Evolutionary conservation across 2,113 vertebrate genomes (phyloP), one percentile per base, ranked within the genome.

Genomic region (Lutjanus erythropterus): DNA sequence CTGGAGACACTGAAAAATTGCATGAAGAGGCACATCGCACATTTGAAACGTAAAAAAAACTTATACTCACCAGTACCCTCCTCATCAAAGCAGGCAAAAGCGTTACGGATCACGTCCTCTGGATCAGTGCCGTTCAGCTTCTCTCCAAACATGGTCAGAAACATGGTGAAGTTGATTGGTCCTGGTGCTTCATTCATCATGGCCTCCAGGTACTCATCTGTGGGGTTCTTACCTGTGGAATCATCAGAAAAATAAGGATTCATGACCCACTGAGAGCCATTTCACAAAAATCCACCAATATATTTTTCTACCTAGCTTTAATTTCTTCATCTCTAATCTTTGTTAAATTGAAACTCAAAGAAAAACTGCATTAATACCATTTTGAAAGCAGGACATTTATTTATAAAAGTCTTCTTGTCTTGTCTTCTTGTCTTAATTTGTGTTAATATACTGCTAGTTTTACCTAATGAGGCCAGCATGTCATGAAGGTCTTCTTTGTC

Each of bases 121-220:
- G 95, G 94, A 58, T 95, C 94, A 6, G 93, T 97, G 59, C 94
- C 94, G 25, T 95, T 97, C 39, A 96, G 76, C 91, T 98, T 98
- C 85, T 98, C 97, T n/a, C 97, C 97, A 81, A 99, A 98, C 97
- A 98, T 99, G 7, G 97, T 99, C 65, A 99, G 96, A 65, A 99
- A 98, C 97, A 99, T 99, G 0, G 97, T 99, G 75, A 99, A 99
- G 86, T 99, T 99, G 71, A 99, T 98, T 8, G 97, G 97, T 0
- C 97, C 97, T 0, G 97, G 97, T 3, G 97, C 97, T 88, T 98
- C 97, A 0, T 96, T 98, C 97, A 98, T 99, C 97, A 98, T 99
- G 56, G 95, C 83, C 65, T 99, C 97, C 49, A 98, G 92, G 78
- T 98, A 97, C 0, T 97, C 97, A 56, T 99, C 97, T 0, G 96